Evolutionary conservation across 2,113 vertebrate species (phyloP).

Genomic region (Conger conger): DNA sequence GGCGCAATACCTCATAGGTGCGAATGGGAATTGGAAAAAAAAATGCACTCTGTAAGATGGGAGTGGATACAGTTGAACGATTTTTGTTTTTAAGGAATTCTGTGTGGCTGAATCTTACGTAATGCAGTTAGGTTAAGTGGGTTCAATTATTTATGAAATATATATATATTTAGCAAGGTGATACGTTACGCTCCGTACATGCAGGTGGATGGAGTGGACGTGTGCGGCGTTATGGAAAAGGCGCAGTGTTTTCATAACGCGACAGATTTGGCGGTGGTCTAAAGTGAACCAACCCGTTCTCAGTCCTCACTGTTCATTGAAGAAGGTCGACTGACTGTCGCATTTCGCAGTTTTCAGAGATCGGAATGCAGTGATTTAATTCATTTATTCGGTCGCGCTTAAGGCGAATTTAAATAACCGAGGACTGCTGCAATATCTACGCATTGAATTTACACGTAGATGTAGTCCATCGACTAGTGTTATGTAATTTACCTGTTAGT

Average conservation of each 20-base stretch:
- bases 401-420: neutral
- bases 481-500: neutral
- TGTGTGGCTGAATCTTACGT: neutral
- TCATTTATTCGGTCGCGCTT: neutral
- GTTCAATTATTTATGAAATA: no score
- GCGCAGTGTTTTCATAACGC: constrained; percentile 12
- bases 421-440: constrained; percentile 12
- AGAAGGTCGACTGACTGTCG: constrained; percentile 28
- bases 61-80: neutral
- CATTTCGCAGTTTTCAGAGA: constrained; percentile 2
- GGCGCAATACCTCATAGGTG: constrained; percentile 14
- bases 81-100: neutral
- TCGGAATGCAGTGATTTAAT: neutral
- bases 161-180: neutral
- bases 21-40: neutral
- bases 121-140: neutral
- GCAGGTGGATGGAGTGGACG: neutral
- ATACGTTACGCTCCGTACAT: neutral
- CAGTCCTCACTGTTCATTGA: neutral
- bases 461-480: neutral
- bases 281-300: neutral
- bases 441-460: neutral
- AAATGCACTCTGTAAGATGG: neutral
- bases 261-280: neutral
- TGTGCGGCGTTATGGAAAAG: neutral